A percentile compares a stretch with the other conserved stretches of the same genome.
phyloP scores from a whole-genome alignment of 2,888 invertebrate genomes.

The Strigamia transsilvanica region DNA sequence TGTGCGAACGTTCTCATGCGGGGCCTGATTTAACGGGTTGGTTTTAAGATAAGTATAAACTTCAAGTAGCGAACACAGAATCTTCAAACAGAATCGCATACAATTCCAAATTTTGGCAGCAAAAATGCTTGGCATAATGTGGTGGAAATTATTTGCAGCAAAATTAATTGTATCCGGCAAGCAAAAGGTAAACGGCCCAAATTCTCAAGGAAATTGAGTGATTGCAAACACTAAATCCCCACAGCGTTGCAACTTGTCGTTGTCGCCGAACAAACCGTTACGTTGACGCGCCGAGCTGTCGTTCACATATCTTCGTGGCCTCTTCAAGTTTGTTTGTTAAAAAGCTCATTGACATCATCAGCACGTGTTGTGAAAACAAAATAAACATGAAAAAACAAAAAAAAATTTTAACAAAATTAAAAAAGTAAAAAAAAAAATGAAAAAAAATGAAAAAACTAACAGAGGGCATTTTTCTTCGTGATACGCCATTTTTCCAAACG shows the following conservation, averaged over 20 bases:
- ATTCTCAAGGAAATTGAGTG: not conserved
- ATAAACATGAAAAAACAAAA: not conserved
- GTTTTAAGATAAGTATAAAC: too few relatives aligned
- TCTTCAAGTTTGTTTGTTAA: not conserved
- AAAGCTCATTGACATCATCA: slow-evolving; percentile 4
- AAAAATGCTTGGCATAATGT: too few relatives aligned
- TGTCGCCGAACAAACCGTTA: too few relatives aligned
- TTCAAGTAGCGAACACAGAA: too few relatives aligned
- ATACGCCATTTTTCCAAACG: not conserved
- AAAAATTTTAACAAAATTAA: not conserved
- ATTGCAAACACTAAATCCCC: not conserved
- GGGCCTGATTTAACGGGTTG: too few relatives aligned
- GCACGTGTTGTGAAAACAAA: slow-evolving; percentile 17
- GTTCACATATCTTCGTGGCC: slow-evolving; percentile 35
- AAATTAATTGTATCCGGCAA: too few relatives aligned
- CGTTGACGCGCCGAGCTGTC: slow-evolving; percentile 6
- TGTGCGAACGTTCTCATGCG: too few relatives aligned
- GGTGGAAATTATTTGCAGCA: too few relatives aligned
- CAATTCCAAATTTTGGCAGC: too few relatives aligned
- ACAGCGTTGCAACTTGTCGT: not conserved
- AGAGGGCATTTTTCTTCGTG: not conserved
- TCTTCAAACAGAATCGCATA: too few relatives aligned
- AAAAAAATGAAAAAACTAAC: not conserved
- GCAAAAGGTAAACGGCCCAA: too few relatives aligned
- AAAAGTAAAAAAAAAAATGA: not conserved